These are phyloP conservation scores for Charina bottae DNA, from an alignment of 2,113 vertebrate genomes.

Conservation along the genomic window DNA sequence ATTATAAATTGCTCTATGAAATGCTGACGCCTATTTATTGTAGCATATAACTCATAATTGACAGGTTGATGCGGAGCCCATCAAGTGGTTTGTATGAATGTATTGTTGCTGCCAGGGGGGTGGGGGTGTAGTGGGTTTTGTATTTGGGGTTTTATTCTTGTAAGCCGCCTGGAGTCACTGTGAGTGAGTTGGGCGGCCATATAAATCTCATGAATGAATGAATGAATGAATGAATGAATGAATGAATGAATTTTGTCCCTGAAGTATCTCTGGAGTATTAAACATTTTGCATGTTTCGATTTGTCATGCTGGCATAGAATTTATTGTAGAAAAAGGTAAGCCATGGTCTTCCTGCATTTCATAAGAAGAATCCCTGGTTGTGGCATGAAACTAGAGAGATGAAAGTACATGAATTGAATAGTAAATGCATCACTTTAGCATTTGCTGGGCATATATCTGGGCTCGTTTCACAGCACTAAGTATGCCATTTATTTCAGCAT, in stretches of 20 bases:
- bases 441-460: constrained; percentile 65
- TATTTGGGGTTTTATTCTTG: too few relatives aligned
- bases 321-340: constrained; percentile 71
- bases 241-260: constrained; percentile 80
- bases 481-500: constrained; percentile 69
- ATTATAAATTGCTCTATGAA: constrained; percentile 86
- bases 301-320: constrained; percentile 79
- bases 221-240: too few relatives aligned
- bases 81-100: too few relatives aligned
- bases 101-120: too few relatives aligned
- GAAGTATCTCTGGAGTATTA: constrained; percentile 79
- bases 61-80: too few relatives aligned
- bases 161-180: too few relatives aligned
- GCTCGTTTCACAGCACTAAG: constrained; percentile 77
- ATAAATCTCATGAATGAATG: too few relatives aligned
- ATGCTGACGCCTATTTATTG: constrained; percentile 82
- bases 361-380: constrained; percentile 76
- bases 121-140: too few relatives aligned
- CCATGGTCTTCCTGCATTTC: constrained; percentile 75
- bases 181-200: too few relatives aligned
- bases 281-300: constrained; percentile 81
- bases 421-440: constrained; percentile 76
- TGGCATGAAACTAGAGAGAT: constrained; percentile 72
- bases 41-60: constrained; percentile 82
- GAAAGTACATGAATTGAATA: constrained; percentile 70